These are phyloP conservation scores for Girardinus metallicus DNA, from an alignment of 2,797 vertebrate species.

Conservation along the genomic window DNA sequence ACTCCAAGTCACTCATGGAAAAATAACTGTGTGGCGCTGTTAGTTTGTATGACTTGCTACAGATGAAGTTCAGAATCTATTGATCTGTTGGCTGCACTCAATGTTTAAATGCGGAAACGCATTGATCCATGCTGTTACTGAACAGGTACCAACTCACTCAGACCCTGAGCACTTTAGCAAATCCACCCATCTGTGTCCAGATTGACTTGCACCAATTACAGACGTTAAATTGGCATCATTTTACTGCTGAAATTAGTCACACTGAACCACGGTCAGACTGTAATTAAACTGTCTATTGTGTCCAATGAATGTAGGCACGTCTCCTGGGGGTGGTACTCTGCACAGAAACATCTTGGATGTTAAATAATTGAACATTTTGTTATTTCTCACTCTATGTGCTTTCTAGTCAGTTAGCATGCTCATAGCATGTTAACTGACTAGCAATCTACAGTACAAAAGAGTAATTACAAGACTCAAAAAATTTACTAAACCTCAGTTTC, in stretches of 20 bases:
- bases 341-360: conserved; percentile 8
- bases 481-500: not conserved
- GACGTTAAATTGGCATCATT: conserved; percentile 40
- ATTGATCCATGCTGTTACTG: conserved; percentile 41
- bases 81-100: conserved; percentile 51
- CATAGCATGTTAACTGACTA: too few relatives aligned
- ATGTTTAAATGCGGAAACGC: conserved; percentile 52
- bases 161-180: conserved; percentile 9
- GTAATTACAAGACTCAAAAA: not conserved
- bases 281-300: conserved; percentile 26
- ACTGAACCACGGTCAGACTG: conserved; percentile 11
- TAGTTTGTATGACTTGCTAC: conserved; percentile 13
- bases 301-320: conserved; percentile 7
- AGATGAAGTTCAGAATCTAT: conserved; percentile 43
- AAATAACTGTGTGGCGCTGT: not conserved
- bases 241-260: conserved; percentile 23
- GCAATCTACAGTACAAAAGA: too few relatives aligned
- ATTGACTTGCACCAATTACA: conserved; percentile 30
- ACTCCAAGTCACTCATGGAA: not conserved
- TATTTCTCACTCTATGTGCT: conserved; percentile 8
- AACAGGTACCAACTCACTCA: conserved; percentile 1
- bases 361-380: conserved; percentile 30
- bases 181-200: conserved; percentile 11
- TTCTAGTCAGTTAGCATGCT: not conserved
- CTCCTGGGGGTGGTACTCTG: not conserved